These are phyloP conservation scores for Hyalella azteca DNA, from an alignment of 2,888 invertebrate genomes.

Conservation along the genomic window DNA sequence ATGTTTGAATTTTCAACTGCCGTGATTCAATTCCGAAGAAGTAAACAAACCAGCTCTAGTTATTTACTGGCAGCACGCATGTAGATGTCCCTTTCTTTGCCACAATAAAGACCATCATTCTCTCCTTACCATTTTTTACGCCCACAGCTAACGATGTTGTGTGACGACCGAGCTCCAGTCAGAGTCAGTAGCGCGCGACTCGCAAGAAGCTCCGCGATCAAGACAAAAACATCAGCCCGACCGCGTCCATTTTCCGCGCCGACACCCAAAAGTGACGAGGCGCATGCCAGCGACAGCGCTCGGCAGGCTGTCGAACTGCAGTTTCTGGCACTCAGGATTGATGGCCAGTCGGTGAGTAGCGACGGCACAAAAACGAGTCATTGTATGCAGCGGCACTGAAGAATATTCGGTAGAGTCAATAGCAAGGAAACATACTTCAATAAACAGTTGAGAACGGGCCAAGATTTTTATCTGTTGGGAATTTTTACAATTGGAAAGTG, in stretches of 20 bases:
- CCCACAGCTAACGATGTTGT: not conserved
- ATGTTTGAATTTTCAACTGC: too few species aligned
- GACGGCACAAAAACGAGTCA: not conserved
- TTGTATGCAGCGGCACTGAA: slow-evolving; percentile 1
- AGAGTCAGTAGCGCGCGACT: slow-evolving; percentile 9
- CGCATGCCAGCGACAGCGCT: not conserved
- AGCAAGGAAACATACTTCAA: too few species aligned
- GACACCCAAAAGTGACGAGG: not conserved
- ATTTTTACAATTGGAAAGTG: too few species aligned
- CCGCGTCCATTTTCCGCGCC: slow-evolving; percentile 16
- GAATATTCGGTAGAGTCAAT: too few species aligned
- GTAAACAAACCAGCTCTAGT: too few species aligned
- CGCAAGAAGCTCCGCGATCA: not conserved
- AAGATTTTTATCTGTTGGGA: too few species aligned
- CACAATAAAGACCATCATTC: not conserved
- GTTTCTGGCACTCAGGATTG: slow-evolving; percentile 32
- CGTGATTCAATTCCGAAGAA: too few species aligned
- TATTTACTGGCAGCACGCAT: too few species aligned
- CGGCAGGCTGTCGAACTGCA: not conserved
- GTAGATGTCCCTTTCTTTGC: too few species aligned
- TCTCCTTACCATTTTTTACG: not conserved
- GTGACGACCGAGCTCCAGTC: not conserved
- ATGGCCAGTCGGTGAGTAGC: slow-evolving; percentile 32
- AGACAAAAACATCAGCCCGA: not conserved
- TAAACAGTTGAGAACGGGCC: too few species aligned